Evolutionary conservation across 2,797 vertebrate genomes (phyloP), one percentile per base, ranked within the genome.

Genomic region (Pseudopleuronectes americanus): DNA sequence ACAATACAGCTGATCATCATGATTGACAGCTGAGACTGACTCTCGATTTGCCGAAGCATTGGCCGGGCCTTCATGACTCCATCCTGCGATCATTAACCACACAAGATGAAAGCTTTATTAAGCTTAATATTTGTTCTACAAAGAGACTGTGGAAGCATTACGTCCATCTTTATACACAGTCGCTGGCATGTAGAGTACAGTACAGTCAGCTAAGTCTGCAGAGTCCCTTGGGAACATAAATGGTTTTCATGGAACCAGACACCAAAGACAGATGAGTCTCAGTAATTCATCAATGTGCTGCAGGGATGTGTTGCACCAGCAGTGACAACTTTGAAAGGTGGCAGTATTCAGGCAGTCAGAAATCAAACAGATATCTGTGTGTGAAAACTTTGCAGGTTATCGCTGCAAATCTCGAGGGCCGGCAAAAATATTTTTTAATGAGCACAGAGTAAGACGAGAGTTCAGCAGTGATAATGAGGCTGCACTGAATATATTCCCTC

Each of bases 391-490:
- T 48, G 21, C 45, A n/a, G 68, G 49, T 48, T 24, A 43, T 33
- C 54, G 26, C 45, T 45, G 17, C 36, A 33, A 7, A 26, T 48
- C 33, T 68, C 7, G 17, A 22, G 14, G 10, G 58, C 51, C 43
- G 64, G 5, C 6, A 41, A 43, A 51, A 23, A 49, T 8, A 57
- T 38, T 14, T 8, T 70, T 51, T 67, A 68, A 63, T 16, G 14
- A 73, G 31, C 26, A 2, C 49, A 9, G 58, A 36, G 57, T 47
- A 14, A 31, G 14, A 56, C 1, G 5, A 26, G 38, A 9, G 31
- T 38, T 57, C 38, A 57, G 57, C 63, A 38, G 28, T 47, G 24
- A 55, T 28, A 67, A 74, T 52, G 16, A 77, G 33, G 63, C 58
- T 31, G 45, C 51, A 33, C 1, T 19, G 33, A 48, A 63, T 60